A percentile compares a stretch with the other conserved stretches of the same genome.
phyloP scores from a whole-genome alignment of 2,888 invertebrate species.

The Liodrosophila aerea region DNA sequence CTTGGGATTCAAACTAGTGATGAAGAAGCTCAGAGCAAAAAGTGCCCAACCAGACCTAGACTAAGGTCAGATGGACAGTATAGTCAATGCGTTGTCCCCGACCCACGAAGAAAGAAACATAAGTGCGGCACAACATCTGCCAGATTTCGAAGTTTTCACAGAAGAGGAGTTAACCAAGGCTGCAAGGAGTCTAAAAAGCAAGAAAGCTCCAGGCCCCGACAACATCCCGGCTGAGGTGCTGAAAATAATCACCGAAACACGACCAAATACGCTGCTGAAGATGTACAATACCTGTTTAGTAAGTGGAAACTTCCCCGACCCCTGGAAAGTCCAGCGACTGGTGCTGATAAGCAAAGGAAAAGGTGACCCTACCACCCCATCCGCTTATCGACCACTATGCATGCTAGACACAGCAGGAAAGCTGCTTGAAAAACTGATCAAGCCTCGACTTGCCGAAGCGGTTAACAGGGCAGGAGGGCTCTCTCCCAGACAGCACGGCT shows the following conservation, averaged over 20 bases:
- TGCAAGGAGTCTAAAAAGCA: not conserved
- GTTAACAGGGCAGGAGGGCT: not conserved
- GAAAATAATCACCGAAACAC: not conserved
- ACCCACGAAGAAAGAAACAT: not conserved
- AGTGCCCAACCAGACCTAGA: not conserved
- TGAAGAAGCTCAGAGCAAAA: not conserved
- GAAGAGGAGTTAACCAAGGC: not conserved
- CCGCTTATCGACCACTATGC: slow-evolving; percentile 2
- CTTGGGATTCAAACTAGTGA: slow-evolving; percentile 3
- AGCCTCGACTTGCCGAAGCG: not conserved
- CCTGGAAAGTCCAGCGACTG: not conserved
- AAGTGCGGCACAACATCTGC: not conserved
- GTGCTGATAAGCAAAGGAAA: slow-evolving; percentile 3
- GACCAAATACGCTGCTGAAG: not conserved
- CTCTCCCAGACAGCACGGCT: not conserved
- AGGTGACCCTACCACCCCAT: not conserved
- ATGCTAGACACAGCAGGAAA: slow-evolving; percentile 1
- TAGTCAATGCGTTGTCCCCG: not conserved
- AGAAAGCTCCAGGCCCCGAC: slow-evolving; percentile 1
- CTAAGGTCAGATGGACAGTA: not conserved
- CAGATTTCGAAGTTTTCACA: not conserved
- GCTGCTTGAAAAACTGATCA: not conserved
- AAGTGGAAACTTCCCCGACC: not conserved
- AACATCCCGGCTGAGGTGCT: not conserved
- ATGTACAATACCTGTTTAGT: not conserved